Base-by-base conservation (phyloP, 2,888 invertebrate species). In the Cephalotes varians region DNA sequence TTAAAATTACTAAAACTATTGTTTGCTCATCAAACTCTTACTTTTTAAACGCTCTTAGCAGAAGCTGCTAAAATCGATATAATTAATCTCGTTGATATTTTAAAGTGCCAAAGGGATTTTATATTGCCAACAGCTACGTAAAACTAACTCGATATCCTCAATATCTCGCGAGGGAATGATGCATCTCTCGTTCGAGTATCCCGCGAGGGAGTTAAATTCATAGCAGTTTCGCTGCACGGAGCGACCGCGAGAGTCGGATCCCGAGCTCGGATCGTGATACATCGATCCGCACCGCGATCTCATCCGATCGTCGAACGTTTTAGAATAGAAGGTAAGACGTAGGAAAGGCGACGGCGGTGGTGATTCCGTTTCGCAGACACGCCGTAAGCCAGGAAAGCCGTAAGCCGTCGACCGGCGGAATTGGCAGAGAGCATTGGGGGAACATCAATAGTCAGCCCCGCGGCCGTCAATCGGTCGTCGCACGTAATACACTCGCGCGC, bases 391-490 rank as follows among this genome's bases (percentile, higher is more conserved):
- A 31, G 56, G 40, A 44, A 72, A 72, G 40, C 37, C 49, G 47
- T 31, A 56, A 73, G 31, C 49, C 71, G 77, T 49, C 72, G 72
- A 82, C 80, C 81, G 85, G 69, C 62, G 25, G 72, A 83, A 88
- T 88, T 85, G 85, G 83, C 86, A 71, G 60, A 81, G 77, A 83
- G 84, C 79, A 88, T 80, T 85, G 73, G 69, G 72, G 83, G 81
- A 87, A 87, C 83, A 88, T 88, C 88, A 87, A 88, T 88, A 88
- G 86, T 82, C 81, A 51, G 49, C 40, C 62, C 51, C 64, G 82
- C 83, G 83, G 71, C 86, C 84, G 85, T 79, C 86, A 85, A 88
- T 87, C 88, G 86, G 87, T 83, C 81, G 85, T 82, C 86, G 88
- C 85, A 81, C 87, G 86, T 87, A 85, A 82, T 71, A 73, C 58